Conservation (phyloP, 2,113 vertebrate species). For the Pelvicachromis taeniatus region DNA sequence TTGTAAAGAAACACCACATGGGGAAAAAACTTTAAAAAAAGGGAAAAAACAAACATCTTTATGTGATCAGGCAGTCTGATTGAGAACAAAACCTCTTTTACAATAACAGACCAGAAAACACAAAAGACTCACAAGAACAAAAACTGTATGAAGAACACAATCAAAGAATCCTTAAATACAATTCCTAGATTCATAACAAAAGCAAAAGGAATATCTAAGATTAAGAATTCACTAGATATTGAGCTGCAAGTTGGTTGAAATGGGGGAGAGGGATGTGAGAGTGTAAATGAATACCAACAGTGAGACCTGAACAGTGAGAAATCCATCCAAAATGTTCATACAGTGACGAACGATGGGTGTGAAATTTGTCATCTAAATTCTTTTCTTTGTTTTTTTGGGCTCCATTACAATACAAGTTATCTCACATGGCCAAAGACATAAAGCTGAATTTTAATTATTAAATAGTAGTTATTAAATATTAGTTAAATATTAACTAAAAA, state of each 20-base stretch:
- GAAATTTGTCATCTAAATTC: background rate
- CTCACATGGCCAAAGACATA: background rate
- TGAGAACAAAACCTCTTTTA: background rate
- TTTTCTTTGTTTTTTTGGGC: background rate
- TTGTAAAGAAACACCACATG: background rate
- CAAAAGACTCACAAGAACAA: background rate
- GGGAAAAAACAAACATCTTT: accelerated
- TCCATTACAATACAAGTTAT: background rate
- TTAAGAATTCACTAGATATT: background rate
- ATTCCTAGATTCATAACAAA: background rate
- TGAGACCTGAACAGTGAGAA: background rate
- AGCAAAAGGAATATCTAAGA: background rate
- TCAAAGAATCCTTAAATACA: background rate
- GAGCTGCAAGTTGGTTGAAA: background rate
- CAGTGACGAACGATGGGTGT: background rate
- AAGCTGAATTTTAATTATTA: too few species aligned
- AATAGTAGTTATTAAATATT: too few species aligned
- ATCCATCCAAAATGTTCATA: background rate
- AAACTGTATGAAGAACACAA: background rate
- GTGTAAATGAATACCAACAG: background rate
- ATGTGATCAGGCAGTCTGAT: background rate
- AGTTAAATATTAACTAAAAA: background rate
- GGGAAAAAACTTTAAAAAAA: background rate
- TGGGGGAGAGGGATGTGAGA: too few species aligned
- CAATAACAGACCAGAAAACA: background rate